A percentile compares a stretch with the other conserved stretches of the same genome.
These are phyloP conservation scores for Gila robusta DNA, from an alignment of 2,797 vertebrate genomes.

Conservation along the genomic window DNA sequence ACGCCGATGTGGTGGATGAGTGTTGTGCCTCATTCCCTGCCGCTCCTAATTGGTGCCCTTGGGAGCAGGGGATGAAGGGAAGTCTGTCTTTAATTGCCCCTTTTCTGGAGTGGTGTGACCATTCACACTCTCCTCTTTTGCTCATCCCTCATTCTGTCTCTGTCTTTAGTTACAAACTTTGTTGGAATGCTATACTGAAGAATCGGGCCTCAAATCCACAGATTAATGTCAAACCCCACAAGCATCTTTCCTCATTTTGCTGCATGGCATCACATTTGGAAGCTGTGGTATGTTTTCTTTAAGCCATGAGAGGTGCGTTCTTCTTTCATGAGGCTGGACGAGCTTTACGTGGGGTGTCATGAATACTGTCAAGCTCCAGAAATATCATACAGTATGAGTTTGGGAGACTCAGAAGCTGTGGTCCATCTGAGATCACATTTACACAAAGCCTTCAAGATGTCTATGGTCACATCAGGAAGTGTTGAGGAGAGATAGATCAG, in stretches of 20 bases:
- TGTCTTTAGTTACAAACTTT: constrained; percentile 55
- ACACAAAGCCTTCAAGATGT: background rate
- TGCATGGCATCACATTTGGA: constrained; percentile 54
- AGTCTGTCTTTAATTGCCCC: constrained; percentile 66
- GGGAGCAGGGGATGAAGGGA: constrained; percentile 63
- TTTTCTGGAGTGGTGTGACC: constrained; percentile 65
- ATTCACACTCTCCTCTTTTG: constrained; percentile 56
- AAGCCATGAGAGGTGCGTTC: constrained; percentile 17
- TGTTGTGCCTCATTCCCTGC: constrained; percentile 65
- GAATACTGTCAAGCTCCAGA: constrained; percentile 9
- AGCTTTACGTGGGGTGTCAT: background rate
- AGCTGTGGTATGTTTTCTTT: constrained; percentile 42
- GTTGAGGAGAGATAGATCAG: background rate
- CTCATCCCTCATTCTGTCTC: constrained; percentile 54
- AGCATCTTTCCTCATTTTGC: constrained; percentile 51
- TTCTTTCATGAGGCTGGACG: constrained; percentile 23
- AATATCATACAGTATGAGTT: background rate
- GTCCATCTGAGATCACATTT: constrained; percentile 33
- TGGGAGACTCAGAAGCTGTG: background rate
- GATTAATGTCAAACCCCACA: constrained; percentile 62
- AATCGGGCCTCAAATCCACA: constrained; percentile 55
- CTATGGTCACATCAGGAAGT: constrained; percentile 1
- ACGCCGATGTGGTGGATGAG: constrained; percentile 60
- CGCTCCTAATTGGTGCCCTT: constrained; percentile 67
- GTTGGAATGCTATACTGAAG: constrained; percentile 43